phyloP scores from a whole-genome alignment of 1,140 invertebrate species.

The Hesperophylax magnus region DNA sequence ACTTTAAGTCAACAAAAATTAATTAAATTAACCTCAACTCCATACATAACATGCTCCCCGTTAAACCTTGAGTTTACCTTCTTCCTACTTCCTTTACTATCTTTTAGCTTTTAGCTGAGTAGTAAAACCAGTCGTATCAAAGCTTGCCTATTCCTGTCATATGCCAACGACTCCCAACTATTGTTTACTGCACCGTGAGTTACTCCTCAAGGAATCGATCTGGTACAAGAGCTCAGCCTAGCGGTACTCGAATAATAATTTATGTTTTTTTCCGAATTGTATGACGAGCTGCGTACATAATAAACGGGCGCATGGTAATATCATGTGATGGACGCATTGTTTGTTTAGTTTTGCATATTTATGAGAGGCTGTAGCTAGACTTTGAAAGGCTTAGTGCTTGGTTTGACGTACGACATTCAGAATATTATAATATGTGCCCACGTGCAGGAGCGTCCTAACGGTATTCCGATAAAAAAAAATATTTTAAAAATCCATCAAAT shows the following conservation, averaged over 20 bases:
- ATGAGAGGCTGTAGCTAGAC: conserved; percentile 23
- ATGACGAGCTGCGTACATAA: conserved; percentile 8
- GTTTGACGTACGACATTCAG: too few relatives aligned
- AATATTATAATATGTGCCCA: background rate
- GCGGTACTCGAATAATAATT: conserved; percentile 3
- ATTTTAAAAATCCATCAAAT: background rate
- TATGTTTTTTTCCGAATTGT: background rate
- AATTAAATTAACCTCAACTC: too few relatives aligned
- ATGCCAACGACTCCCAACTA: background rate
- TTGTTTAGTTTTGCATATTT: conserved; percentile 38
- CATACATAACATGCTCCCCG: too few relatives aligned
- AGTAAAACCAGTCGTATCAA: too few relatives aligned
- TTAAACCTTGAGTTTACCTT: too few relatives aligned
- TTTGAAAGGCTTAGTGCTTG: background rate
- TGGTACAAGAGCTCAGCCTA: conserved; percentile 8
- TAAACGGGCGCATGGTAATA: background rate
- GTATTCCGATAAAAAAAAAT: background rate
- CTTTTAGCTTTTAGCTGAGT: too few relatives aligned
- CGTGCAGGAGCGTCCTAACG: conserved; percentile 8
- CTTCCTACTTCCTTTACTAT: too few relatives aligned
- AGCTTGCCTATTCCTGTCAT: background rate
- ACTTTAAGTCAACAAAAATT: too few relatives aligned
- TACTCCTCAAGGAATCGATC: conserved; percentile 2
- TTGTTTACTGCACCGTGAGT: background rate
- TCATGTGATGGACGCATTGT: conserved; percentile 36